A percentile compares a stretch with the other conserved stretches of the same genome.
Evolutionary conservation across 2,797 vertebrate species (phyloP).

Genomic region (Agapornis canus): DNA sequence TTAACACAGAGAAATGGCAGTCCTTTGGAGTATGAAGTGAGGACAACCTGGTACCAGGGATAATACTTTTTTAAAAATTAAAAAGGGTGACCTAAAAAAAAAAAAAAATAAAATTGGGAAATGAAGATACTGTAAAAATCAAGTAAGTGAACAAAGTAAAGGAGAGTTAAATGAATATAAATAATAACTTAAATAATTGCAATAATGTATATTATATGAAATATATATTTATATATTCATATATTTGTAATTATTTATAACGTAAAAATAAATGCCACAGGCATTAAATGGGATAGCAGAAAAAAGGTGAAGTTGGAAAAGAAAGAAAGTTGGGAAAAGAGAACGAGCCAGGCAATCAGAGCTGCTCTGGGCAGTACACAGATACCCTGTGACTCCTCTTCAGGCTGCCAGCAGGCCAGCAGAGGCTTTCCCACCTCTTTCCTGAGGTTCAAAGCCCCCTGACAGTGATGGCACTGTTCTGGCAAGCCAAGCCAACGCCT

Average conservation of each 20-base stretch:
- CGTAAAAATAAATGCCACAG: not conserved
- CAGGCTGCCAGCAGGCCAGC: not conserved
- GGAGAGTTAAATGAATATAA: not conserved
- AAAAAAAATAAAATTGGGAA: not conserved
- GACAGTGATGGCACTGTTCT: not conserved
- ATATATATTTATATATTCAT: not conserved
- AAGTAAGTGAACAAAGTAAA: not conserved
- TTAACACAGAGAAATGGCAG: conserved; percentile 35
- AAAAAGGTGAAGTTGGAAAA: not conserved
- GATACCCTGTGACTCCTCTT: not conserved
- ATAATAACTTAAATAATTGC: not conserved
- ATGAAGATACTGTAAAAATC: not conserved
- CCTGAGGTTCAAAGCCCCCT: not conserved
- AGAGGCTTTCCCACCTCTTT: not conserved
- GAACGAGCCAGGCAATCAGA: not conserved
- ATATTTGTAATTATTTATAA: not conserved
- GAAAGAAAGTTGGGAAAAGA: not conserved
- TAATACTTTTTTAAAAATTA: not conserved
- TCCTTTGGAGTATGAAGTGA: conserved; percentile 35
- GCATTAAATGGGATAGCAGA: not conserved
- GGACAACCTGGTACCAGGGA: conserved; percentile 5
- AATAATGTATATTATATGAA: not conserved
- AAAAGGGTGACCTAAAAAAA: not conserved
- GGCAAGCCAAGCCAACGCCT: conserved; percentile 28
- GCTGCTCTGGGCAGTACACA: not conserved